phyloP scores from a whole-genome alignment of 2,888 invertebrate species.

The Cerceris rybyensis region DNA sequence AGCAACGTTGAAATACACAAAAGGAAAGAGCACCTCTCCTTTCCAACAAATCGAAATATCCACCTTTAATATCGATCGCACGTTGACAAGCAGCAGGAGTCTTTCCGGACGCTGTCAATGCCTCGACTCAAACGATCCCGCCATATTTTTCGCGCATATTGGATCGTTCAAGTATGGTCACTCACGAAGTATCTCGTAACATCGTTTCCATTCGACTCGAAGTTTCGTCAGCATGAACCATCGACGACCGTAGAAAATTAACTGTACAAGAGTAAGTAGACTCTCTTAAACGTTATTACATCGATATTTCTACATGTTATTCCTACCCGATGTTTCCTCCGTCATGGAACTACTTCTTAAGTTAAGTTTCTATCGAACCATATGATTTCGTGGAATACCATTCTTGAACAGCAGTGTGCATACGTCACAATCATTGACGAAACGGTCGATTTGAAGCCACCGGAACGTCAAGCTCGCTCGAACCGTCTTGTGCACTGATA shows the following conservation, averaged over 20 bases:
- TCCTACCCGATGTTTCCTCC: no score
- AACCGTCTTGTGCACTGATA: no score
- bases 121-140: slow-evolving; percentile 18
- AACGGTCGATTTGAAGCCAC: no score
- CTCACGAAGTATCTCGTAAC: background rate
- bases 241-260: no score
- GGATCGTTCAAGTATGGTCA: background rate
- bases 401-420: background rate
- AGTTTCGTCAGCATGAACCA: no score
- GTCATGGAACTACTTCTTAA: background rate
- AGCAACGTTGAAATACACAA: background rate
- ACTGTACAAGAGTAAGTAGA: no score
- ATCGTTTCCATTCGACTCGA: background rate
- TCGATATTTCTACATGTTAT: no score
- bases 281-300: no score
- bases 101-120: background rate
- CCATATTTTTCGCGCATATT: background rate
- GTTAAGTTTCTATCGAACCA: background rate
- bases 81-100: background rate
- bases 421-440: background rate
- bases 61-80: background rate
- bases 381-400: background rate
- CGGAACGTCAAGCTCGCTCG: no score
- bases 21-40: background rate
- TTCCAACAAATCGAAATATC: background rate